Conservation (phyloP, 2,797 vertebrate species). For the Rhadinocentrus ornatus region DNA sequence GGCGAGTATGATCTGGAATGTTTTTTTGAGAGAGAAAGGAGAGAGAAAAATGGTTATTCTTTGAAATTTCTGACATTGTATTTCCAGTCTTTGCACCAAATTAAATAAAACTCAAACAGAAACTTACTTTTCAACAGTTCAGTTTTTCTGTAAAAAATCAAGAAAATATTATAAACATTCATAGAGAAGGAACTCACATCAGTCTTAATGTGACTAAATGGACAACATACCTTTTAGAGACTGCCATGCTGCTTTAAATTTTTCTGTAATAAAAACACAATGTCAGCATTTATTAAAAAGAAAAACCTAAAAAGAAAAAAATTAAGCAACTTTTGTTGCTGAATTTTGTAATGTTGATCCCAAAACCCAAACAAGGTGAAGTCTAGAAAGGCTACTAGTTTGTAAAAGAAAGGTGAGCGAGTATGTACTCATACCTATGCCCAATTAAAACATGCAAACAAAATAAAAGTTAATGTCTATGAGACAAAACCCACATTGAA, state of each 20-base stretch:
- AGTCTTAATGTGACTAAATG: background rate
- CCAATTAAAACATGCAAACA: too few species aligned
- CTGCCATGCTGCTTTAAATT: background rate
- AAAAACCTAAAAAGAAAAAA: background rate
- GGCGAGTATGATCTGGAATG: background rate
- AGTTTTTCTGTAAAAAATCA: constrained; percentile 8
- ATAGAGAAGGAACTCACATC: background rate
- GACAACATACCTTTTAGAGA: background rate
- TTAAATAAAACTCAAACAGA: background rate
- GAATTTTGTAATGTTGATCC: background rate
- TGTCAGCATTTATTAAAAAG: background rate
- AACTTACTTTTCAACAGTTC: background rate
- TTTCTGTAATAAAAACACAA: background rate
- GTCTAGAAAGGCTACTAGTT: too few species aligned
- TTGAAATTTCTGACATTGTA: too few species aligned
- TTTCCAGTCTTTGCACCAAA: background rate
- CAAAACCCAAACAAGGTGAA: background rate
- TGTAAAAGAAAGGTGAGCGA: too few species aligned
- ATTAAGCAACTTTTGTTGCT: background rate
- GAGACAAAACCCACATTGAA: too few species aligned
- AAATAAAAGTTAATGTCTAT: too few species aligned
- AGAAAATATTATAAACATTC: background rate
- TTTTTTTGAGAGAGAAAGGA: background rate
- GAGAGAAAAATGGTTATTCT: background rate
- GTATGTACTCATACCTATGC: too few species aligned